Evolutionary conservation across 2,113 vertebrate genomes (phyloP), one percentile per base, ranked within the genome.

Genomic region (Aix galericulata): DNA sequence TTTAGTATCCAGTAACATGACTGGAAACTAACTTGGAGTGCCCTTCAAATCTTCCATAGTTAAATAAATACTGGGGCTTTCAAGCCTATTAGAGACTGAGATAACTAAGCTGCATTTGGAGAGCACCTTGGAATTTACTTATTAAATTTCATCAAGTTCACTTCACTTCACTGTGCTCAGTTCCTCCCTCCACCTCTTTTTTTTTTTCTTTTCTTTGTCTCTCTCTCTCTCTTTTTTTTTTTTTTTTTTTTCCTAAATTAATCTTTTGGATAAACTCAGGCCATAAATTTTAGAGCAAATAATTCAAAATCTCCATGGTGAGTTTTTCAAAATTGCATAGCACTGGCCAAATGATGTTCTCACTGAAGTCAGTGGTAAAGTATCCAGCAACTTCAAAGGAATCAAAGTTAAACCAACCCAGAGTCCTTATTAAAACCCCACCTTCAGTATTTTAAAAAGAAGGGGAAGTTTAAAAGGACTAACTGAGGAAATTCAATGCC

Each of bases 401-500:
- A 91, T 12, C 5, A 31, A 86, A 89, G 34, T 68, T 69, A 82
- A 86, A 42, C 34, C 76, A 93, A 58, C 46, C 74, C n/a, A 56
- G 29, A 83, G 32, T 55, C 63, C 73, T 84, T 89, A 95, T 64
- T 84, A 96, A 93, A 82, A 66, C 36, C 7, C 26, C 58, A 93
- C 32, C 88, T 84, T 89, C 78, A 95, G 85, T 88, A 91, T 53
- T 95, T 90, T 81, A 72, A 71, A 95, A 94, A 94, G 79, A 82
- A 86, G 20, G 23, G 60, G 73, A 93, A 86, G 26, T 94, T 83
- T 94, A 79, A 94, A 95, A 95, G 68, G 79, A 88, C 87, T 92
- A 75, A 68, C 77, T 56, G 66, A 84, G 56, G 88, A 93, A 94
- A 94, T 93, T 95, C 93, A 93, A 55, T 89, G 77, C 69, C 17